Conservation (phyloP, 2,888 invertebrate genomes). For the Ornithoptera alexandrae region DNA sequence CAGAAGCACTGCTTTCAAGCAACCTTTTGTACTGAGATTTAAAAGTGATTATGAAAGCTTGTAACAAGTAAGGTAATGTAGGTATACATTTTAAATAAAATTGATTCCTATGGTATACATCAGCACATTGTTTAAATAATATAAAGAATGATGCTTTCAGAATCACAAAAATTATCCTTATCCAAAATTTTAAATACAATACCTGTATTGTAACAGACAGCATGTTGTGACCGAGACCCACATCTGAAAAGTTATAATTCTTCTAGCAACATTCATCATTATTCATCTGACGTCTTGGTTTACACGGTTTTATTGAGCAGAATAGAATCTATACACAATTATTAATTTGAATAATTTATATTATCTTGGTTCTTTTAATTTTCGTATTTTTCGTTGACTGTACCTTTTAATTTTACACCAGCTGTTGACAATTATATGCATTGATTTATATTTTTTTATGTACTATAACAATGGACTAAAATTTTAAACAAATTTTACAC, state of each 20-base stretch:
- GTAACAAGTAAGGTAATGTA: background rate
- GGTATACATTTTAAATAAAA: background rate
- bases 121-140: conserved; percentile 30
- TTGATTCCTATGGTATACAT: conserved; percentile 29
- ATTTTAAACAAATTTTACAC: too few species aligned
- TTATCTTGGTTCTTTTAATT: too few species aligned
- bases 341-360: background rate
- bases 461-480: too few species aligned
- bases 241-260: conserved; percentile 11
- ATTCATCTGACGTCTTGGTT: background rate
- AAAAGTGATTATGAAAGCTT: background rate
- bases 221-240: conserved; percentile 18
- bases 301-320: background rate
- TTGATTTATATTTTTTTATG: too few species aligned
- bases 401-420: too few species aligned
- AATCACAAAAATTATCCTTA: conserved; percentile 23
- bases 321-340: background rate
- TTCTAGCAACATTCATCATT: background rate
- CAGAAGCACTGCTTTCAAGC: too few species aligned
- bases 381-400: too few species aligned
- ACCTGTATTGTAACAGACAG: background rate
- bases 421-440: too few species aligned
- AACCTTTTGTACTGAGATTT: too few species aligned
- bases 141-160: conserved; percentile 12
- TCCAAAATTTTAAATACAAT: conserved; percentile 23